Evolutionary conservation across 2,797 vertebrate genomes (phyloP).

Genomic region (Coluber constrictor): DNA sequence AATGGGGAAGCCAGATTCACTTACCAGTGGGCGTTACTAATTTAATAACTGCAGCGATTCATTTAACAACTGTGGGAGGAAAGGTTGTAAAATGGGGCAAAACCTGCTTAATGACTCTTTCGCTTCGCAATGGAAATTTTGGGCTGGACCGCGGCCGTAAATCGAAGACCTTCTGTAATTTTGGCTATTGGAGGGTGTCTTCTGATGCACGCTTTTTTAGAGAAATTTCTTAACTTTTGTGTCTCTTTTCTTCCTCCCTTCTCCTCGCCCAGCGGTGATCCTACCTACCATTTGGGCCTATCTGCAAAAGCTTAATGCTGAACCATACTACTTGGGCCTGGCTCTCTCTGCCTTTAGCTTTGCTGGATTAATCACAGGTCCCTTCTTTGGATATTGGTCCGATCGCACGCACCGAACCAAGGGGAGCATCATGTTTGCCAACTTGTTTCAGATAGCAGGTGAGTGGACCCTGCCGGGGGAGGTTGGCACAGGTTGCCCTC

Average conservation of each 20-base stretch:
- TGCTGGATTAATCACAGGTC: constrained; percentile 78
- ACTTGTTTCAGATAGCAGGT: constrained; percentile 82
- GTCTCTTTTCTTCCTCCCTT: neutral
- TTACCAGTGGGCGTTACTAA: neutral
- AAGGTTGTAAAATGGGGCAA: neutral
- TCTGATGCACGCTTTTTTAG: neutral
- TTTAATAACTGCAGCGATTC: neutral
- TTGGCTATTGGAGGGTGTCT: neutral
- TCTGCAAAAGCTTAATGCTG: constrained; percentile 76
- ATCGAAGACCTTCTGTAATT: neutral
- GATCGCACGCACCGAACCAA: constrained; percentile 77
- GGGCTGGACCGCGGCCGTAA: no score
- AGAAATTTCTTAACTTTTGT: no score
- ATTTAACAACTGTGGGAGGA: neutral
- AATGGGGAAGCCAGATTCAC: neutral
- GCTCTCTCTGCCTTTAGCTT: constrained; percentile 82
- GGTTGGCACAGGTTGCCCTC: neutral
- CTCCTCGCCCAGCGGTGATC: constrained; percentile 74
- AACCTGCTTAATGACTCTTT: neutral
- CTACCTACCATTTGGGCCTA: constrained; percentile 85
- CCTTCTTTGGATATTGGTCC: constrained; percentile 79
- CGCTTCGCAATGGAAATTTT: neutral
- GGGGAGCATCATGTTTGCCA: constrained; percentile 78
- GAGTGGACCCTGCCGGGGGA: constrained; percentile 26
- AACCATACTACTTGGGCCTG: constrained; percentile 81